Conservation (phyloP, 1,140 invertebrate species). For the Zaprionus lachaisei region DNA sequence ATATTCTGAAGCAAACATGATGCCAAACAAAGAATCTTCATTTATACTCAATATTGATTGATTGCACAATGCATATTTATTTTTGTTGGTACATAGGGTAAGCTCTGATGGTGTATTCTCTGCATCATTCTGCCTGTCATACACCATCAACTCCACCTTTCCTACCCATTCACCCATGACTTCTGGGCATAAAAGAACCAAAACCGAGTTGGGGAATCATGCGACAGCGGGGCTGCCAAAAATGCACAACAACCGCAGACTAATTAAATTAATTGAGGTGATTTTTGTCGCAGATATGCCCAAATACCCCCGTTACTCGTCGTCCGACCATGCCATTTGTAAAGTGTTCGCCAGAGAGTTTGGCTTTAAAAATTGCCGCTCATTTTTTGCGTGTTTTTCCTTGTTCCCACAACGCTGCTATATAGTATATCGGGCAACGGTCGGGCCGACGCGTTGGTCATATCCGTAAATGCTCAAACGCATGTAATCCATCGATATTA, state of each 20-base stretch:
- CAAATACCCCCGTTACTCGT: conserved; percentile 39
- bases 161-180: background rate
- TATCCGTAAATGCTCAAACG: conserved; percentile 70
- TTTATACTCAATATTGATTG: too few species aligned
- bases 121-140: background rate
- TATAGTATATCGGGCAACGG: conserved; percentile 41
- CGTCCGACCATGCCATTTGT: conserved; percentile 52
- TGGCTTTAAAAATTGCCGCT: conserved; percentile 41
- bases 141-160: background rate
- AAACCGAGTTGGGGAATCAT: background rate
- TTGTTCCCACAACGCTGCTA: conserved; percentile 18
- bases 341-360: conserved; percentile 50
- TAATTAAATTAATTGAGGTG: conserved; percentile 83
- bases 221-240: conserved; percentile 39
- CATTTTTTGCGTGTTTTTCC: conserved; percentile 37
- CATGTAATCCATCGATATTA: conserved; percentile 81
- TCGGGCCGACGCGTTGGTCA: conserved; percentile 18
- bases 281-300: conserved; percentile 72
- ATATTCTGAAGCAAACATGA: too few species aligned
- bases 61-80: too few species aligned
- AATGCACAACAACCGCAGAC: conserved; percentile 72
- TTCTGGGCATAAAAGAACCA: conserved; percentile 1
- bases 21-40: too few species aligned
- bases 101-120: background rate
- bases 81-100: too few species aligned